These are phyloP conservation scores for Aporophyla nigra DNA, from an alignment of 2,888 invertebrate genomes.

Conservation along the genomic window DNA sequence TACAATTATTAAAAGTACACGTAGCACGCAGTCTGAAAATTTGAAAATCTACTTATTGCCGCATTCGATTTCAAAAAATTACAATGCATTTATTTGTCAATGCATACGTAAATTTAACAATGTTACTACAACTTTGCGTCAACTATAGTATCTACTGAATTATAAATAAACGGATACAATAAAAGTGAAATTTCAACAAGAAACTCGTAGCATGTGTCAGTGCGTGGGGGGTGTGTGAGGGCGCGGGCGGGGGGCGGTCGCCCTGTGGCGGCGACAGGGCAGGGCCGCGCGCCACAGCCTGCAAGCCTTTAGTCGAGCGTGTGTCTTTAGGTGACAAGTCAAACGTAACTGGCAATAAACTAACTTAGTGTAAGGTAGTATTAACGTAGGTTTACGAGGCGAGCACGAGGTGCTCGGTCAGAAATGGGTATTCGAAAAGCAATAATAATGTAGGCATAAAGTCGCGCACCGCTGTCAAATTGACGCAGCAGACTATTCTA, in stretches of 20 bases:
- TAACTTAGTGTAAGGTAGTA: slow-evolving; percentile 84
- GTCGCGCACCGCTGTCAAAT: slow-evolving; percentile 87
- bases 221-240: slow-evolving; percentile 40
- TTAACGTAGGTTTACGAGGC: slow-evolving; percentile 79
- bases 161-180: not conserved
- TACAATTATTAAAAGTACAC: not conserved
- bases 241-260: slow-evolving; percentile 73
- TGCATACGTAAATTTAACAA: not conserved
- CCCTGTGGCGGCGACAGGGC: slow-evolving; percentile 75
- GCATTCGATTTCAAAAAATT: not conserved
- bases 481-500: slow-evolving; percentile 79
- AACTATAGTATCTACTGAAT: slow-evolving; percentile 9
- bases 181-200: slow-evolving; percentile 2
- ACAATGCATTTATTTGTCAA: not conserved
- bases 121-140: slow-evolving; percentile 14
- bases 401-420: slow-evolving; percentile 89
- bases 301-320: slow-evolving; percentile 87
- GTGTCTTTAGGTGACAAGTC: slow-evolving; percentile 83
- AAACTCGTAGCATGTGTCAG: slow-evolving; percentile 3
- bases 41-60: not conserved
- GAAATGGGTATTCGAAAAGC: slow-evolving; percentile 91
- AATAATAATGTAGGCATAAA: slow-evolving; percentile 90
- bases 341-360: slow-evolving; percentile 89
- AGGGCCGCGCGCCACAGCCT: slow-evolving; percentile 80
- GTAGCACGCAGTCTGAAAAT: not conserved